Percentiles rank a stretch among this genome's conserved stretches.
Evolutionary conservation across 2,888 invertebrate species (phyloP).

Genomic region (Lochmaea crataegi): DNA sequence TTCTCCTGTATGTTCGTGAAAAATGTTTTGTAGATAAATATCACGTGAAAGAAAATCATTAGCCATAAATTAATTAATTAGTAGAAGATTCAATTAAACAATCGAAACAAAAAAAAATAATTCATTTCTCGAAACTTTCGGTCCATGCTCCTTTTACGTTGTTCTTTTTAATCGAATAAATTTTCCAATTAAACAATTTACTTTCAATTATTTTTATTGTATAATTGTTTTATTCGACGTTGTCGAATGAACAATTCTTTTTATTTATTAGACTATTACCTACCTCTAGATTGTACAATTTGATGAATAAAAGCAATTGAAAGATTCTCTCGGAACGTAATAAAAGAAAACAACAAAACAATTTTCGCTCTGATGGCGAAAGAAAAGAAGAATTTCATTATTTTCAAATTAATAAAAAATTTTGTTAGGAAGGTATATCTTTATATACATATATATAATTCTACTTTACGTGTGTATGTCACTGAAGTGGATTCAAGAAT

Average conservation of each 20-base stretch:
- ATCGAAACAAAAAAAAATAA: neutral
- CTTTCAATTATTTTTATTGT: constrained; percentile 60
- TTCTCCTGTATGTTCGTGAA: too few relatives aligned
- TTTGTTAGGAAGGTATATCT: too few relatives aligned
- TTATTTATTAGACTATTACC: too few relatives aligned
- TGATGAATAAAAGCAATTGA: constrained; percentile 9
- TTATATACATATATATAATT: too few relatives aligned
- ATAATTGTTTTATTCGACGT: constrained; percentile 42
- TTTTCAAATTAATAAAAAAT: constrained; percentile 31
- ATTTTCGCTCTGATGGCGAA: constrained; percentile 5
- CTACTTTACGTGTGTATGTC: too few relatives aligned
- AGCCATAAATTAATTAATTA: too few relatives aligned
- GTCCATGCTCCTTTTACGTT: constrained; percentile 9
- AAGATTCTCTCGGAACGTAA: neutral
- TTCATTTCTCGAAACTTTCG: constrained; percentile 14
- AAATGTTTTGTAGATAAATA: too few relatives aligned
- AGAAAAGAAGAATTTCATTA: constrained; percentile 31
- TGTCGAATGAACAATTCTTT: too few relatives aligned
- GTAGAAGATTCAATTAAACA: too few relatives aligned
- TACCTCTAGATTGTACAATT: constrained; percentile 41
- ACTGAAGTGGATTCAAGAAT: too few relatives aligned
- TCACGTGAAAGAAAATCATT: too few relatives aligned
- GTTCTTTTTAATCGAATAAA: constrained; percentile 58
- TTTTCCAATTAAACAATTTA: constrained; percentile 63
- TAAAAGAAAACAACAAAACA: constrained; percentile 8